phyloP scores from a whole-genome alignment of 2,113 vertebrate species.

The Eclectus roratus region DNA sequence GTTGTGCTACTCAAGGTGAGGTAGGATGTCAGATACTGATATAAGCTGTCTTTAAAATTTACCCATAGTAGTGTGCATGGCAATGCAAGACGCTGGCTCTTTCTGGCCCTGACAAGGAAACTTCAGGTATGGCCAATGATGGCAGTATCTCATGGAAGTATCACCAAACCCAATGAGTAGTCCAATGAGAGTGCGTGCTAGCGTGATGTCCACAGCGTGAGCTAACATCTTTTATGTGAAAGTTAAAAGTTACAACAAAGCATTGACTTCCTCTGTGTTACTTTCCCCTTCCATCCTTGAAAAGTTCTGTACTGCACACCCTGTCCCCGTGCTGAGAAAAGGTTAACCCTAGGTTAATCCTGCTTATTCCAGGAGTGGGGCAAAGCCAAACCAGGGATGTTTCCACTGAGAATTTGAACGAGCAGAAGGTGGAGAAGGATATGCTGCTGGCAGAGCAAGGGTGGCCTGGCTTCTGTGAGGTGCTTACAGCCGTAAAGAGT shows the following conservation, averaged over 20 bases:
- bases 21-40: neutral
- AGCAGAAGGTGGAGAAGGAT: neutral
- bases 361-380: neutral
- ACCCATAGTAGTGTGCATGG: neutral
- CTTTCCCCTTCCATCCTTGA: neutral
- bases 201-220: neutral
- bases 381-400: neutral
- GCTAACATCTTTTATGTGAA: neutral
- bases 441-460: neutral
- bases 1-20: neutral
- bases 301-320: neutral
- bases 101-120: neutral
- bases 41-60: neutral
- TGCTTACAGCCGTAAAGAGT: neutral
- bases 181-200: neutral
- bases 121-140: neutral
- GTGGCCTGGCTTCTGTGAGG: neutral
- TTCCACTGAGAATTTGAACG: neutral
- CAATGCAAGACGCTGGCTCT: neutral
- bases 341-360: neutral
- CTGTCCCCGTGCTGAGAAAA: neutral
- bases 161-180: neutral
- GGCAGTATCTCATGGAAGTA: neutral
- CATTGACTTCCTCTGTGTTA: neutral
- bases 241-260: neutral